These are phyloP conservation scores for Catocala fraxini DNA, from an alignment of 2,888 invertebrate species.

Conservation along the genomic window DNA sequence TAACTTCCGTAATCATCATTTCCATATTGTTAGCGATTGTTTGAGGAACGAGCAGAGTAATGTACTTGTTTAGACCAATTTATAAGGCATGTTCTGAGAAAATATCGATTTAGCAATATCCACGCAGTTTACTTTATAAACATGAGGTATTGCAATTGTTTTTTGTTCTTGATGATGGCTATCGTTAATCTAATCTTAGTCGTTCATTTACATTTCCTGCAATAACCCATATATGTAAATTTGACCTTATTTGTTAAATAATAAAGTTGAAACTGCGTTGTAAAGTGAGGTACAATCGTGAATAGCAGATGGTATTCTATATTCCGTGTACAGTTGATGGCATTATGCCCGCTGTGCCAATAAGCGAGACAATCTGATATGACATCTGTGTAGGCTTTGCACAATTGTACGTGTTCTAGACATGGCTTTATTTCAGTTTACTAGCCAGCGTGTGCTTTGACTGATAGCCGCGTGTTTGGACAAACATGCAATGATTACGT, in stretches of 20 bases:
- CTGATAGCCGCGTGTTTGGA: slow-evolving; percentile 13
- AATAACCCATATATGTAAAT: background rate
- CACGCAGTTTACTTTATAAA: slow-evolving; percentile 19
- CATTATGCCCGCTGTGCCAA: slow-evolving; percentile 48
- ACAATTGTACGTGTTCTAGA: slow-evolving; percentile 38
- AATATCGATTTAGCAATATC: slow-evolving; percentile 19
- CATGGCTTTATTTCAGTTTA: slow-evolving; percentile 23
- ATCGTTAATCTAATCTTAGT: slow-evolving; percentile 27
- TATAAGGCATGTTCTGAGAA: slow-evolving; percentile 21
- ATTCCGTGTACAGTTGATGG: slow-evolving; percentile 26
- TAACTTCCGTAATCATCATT: slow-evolving; percentile 34
- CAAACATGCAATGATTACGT: too few species aligned
- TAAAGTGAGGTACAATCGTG: slow-evolving; percentile 21
- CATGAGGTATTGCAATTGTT: slow-evolving; percentile 19
- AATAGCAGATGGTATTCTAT: slow-evolving; percentile 35
- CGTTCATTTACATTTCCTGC: slow-evolving; percentile 20
- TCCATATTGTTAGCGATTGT: slow-evolving; percentile 38
- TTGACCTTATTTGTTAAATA: background rate
- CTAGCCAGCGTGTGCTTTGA: slow-evolving; percentile 7
- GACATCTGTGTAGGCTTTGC: slow-evolving; percentile 53
- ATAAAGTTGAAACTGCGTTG: slow-evolving; percentile 19
- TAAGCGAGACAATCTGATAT: slow-evolving; percentile 53
- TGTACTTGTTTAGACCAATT: slow-evolving; percentile 25
- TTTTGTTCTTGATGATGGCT: slow-evolving; percentile 25
- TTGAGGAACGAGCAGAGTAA: slow-evolving; percentile 22